Base-by-base conservation (phyloP, 2,888 invertebrate species). In the Hemithea aestivaria region DNA sequence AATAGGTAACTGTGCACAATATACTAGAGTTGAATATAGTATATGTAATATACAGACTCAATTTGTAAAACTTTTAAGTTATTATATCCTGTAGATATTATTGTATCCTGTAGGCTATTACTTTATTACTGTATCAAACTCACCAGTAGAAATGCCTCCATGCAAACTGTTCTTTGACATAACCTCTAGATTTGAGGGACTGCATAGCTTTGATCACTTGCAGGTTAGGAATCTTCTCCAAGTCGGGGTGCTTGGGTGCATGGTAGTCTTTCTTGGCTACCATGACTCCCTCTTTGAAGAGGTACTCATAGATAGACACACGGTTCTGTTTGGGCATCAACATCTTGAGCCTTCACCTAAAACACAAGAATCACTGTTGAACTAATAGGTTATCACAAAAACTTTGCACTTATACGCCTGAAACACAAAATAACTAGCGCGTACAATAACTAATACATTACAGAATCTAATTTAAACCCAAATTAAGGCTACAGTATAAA, bases 281-380 rank as follows among this genome's bases (percentile, higher is more conserved):
- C 92, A 99, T 94, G 49, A 99, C 99, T 79, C 99, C 99, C 88
- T 99, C 99, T 79, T 97, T 97, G 84, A 99, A 98, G 63, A 99
- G 92, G 89, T 96, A 96, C 81, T 99, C 99, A 87, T 96, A 99
- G 79, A 99, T 99, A 62, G 95, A 90, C 60, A 96, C 94, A 73
- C 98, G 93, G 83, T 98, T 97, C 89, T 96, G 95, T 90, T 98
- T 99, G 69, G 99, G 98, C 97, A 99, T 99, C 96, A 99, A 97
- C 99, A 99, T 99, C 85, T 95, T 97, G 84, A 74, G 58, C 63
- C 66, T 63, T 67, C 75, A 72, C 74, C 84, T 81, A 70, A 75
- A 84, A 72, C n/a, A 76, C 66, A 69, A 66, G 62, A 53, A 53
- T 55, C 54, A 58, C 53, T 56, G 56, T 53, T 56, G 51, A 34